phyloP scores from a whole-genome alignment of 2,797 vertebrate genomes.

The Poecilia gillii region DNA sequence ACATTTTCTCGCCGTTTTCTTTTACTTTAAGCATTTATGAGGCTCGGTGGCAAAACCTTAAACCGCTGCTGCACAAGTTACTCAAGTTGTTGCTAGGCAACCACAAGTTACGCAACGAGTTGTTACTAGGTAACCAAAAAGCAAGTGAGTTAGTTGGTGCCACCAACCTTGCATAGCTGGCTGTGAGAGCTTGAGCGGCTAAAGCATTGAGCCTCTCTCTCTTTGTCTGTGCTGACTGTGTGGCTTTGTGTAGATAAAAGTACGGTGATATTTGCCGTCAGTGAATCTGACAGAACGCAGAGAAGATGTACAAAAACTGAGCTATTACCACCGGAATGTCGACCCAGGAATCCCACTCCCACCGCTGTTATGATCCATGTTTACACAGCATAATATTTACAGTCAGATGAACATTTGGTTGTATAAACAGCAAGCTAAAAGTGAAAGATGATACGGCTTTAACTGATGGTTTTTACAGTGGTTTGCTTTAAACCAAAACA shows the following conservation, averaged over 20 bases:
- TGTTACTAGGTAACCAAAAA: too few relatives aligned
- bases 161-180: too few relatives aligned
- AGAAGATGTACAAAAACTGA: neutral
- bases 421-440: neutral
- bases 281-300: neutral
- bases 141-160: too few relatives aligned
- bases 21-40: too few relatives aligned
- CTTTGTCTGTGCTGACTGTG: neutral
- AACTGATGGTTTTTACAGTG: neutral
- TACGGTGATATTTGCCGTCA: neutral
- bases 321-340: neutral
- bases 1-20: too few relatives aligned
- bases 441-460: neutral
- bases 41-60: too few relatives aligned
- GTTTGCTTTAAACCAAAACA: constrained; percentile 13
- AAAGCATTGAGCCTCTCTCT: neutral
- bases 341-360: neutral
- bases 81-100: too few relatives aligned
- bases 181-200: too few relatives aligned
- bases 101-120: too few relatives aligned
- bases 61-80: too few relatives aligned
- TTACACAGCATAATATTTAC: neutral
- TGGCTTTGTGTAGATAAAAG: neutral
- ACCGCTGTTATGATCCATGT: neutral
- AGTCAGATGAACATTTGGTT: neutral